Evolutionary conservation across 2,113 vertebrate genomes (phyloP).

Genomic region (Passer domesticus): DNA sequence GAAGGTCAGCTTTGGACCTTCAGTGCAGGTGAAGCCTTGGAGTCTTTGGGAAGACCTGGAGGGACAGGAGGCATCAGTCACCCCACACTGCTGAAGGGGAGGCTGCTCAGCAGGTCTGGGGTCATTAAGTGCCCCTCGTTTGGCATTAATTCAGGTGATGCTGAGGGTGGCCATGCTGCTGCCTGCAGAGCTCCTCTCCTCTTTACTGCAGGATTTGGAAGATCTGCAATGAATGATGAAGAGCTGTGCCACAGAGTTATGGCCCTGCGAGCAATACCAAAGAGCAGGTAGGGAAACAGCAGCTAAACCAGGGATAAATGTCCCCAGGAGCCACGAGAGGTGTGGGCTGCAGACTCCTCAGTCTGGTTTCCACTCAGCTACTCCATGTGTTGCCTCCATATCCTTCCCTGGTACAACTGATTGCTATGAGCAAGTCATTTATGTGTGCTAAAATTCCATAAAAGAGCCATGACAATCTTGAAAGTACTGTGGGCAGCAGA

Average conservation of each 20-base stretch:
- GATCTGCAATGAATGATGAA: neutral
- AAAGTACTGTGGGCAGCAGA: neutral
- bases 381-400: neutral
- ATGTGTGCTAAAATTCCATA: neutral
- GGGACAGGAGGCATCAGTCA: neutral
- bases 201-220: neutral
- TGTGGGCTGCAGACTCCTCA: neutral
- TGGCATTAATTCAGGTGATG: neutral
- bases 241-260: neutral
- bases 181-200: neutral
- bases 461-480: neutral
- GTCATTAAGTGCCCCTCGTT: accelerated
- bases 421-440: neutral
- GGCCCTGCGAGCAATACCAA: accelerated
- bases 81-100: neutral
- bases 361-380: neutral
- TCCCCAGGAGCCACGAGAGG: neutral
- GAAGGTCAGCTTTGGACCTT: neutral
- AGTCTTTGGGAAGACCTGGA: neutral
- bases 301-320: neutral
- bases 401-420: neutral
- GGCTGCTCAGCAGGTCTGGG: neutral
- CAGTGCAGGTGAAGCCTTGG: neutral
- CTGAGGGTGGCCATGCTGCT: neutral
- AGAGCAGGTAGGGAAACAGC: accelerated